Base-by-base conservation (phyloP, 2,888 invertebrate species). In the Copidosoma aretas region DNA sequence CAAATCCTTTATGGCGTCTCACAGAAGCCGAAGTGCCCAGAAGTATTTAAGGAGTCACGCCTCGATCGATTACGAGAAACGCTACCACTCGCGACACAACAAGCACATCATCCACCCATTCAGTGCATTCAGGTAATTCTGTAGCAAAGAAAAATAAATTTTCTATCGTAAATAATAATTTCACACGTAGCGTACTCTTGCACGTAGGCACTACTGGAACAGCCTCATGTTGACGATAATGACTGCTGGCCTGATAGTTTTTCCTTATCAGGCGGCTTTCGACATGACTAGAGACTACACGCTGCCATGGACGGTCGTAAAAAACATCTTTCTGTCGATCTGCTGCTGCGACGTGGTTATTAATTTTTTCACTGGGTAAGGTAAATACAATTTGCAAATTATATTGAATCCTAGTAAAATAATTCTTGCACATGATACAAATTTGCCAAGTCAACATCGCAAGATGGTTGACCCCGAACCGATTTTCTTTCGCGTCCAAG, bases 321-420 rank as follows among this genome's bases (percentile, higher is more conserved):
- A 83, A 68, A 78, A 82, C 66, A 12, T 66, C 21, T 22, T 82
- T 0, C 73, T 84, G 39, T n/a, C 73, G 2, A 56, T 81, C 0
- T 81, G 79, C 60, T 77, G 78, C 43, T 3, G 74, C 2, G 84
- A 85, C 68, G 77, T 85, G 60, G 1, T 80, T 12, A 43, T 84
- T 43, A 83, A 82, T 71, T 82, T 81, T 64, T 70, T 73, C 12
- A 84, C 84, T 8, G 85, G 84, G 78, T 83, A 76, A 77, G 65
- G 46, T 32, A 32, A 32, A 32, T 32, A 32, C 32, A 32, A 5
- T 32, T n/a, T n/a, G n/a, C n/a, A n/a, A n/a, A n/a, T n/a, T n/a
- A n/a, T n/a, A n/a, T n/a, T n/a, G n/a, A n/a, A n/a, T n/a, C n/a
- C n/a, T n/a, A n/a, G n/a, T n/a, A n/a, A n/a, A n/a, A n/a, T n/a